Conservation (phyloP, 2,888 invertebrate species). For the Pseudococcus longispinus region DNA sequence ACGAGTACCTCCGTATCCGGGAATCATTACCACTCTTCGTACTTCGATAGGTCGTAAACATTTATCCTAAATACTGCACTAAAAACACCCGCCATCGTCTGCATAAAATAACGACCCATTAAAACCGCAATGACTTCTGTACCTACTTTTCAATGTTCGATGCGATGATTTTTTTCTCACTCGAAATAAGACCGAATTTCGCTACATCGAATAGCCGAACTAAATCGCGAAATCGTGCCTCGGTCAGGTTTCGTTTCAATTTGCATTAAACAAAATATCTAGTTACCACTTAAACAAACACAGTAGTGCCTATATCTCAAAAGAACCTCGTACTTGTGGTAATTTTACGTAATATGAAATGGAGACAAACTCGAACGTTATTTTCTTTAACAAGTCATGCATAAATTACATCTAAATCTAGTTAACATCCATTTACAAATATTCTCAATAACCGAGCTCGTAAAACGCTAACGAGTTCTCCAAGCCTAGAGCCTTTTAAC, state of each 20-base stretch:
- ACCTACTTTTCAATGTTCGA: neutral
- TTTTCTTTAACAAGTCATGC: neutral
- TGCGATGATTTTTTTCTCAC: neutral
- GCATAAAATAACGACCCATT: slow-evolving; percentile 9
- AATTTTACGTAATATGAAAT: slow-evolving; percentile 33
- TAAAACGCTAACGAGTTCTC: slow-evolving; percentile 14
- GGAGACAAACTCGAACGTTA: neutral
- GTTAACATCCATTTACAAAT: slow-evolving; percentile 3
- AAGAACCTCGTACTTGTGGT: neutral
- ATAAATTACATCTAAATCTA: slow-evolving; percentile 32
- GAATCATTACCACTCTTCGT: neutral
- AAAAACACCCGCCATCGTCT: neutral
- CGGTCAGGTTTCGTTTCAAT: neutral
- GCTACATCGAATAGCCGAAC: neutral
- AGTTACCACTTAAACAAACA: neutral
- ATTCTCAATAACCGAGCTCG: neutral
- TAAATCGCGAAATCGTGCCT: neutral
- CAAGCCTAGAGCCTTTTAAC: neutral
- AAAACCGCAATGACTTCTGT: slow-evolving; percentile 17
- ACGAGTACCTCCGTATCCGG: slow-evolving; percentile 4
- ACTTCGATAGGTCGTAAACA: slow-evolving; percentile 8
- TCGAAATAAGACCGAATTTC: neutral
- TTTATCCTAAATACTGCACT: neutral
- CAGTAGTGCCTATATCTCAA: neutral
- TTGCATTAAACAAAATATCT: neutral